A percentile compares a stretch with the other conserved stretches of the same genome.
phyloP scores from a whole-genome alignment of 1,140 invertebrate species.

The Harpegnathos saltator region DNA sequence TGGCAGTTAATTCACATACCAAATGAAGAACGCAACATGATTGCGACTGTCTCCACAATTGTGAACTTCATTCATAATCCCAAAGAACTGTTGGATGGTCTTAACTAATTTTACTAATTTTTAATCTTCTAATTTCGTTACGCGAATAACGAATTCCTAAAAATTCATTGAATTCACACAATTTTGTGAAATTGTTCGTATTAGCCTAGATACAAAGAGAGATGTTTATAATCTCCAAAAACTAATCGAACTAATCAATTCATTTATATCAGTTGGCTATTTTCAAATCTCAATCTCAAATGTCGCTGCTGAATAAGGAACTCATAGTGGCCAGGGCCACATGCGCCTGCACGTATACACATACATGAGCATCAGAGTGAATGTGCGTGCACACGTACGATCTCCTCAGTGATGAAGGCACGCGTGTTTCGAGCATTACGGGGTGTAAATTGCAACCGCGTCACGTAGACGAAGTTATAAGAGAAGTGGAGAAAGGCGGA shows the following conservation, averaged over 20 bases:
- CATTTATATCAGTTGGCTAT: too few species aligned
- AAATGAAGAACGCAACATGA: too few species aligned
- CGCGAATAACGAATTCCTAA: not conserved
- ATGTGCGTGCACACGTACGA: not conserved
- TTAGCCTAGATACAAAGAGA: too few species aligned
- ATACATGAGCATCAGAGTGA: not conserved
- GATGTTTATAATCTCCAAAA: too few species aligned
- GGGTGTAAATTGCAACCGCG: slow-evolving; percentile 79
- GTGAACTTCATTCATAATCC: not conserved
- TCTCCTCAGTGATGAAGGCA: not conserved
- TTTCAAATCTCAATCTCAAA: too few species aligned
- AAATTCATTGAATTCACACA: not conserved
- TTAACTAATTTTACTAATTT: not conserved
- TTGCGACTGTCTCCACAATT: not conserved
- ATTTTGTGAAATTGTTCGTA: too few species aligned
- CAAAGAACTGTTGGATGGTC: not conserved
- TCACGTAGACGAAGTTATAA: slow-evolving; percentile 65
- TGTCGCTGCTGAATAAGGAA: not conserved
- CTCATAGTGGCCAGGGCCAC: not conserved
- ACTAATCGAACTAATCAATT: too few species aligned
- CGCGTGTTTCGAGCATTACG: slow-evolving; percentile 62
- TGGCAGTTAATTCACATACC: too few species aligned
- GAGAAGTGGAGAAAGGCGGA: slow-evolving; percentile 51
- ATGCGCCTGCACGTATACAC: not conserved
- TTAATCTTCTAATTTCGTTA: not conserved